Evolutionary conservation across 1,140 invertebrate species (phyloP), one percentile per base, ranked within the genome.

Genomic region (Onthophagus taurus): DNA sequence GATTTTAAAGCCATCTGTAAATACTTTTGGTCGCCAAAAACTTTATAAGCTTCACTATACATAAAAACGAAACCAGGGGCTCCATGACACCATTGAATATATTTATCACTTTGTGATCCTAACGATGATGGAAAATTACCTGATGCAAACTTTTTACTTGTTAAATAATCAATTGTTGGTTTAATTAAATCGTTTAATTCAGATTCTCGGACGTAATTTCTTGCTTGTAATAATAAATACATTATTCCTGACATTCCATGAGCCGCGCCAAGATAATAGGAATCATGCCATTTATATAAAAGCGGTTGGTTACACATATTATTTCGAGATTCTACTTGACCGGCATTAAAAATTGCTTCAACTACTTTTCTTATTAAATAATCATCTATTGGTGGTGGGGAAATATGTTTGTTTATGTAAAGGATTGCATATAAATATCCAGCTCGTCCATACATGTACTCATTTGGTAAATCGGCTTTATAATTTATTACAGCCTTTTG

Each of bases 21-120:
- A 67, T 93, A 96, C 52, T 77, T 72, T 12, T 75, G 59, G 38
- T 90, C 78, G 24, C 71, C 59, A 67, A 82, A 91, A 33, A 84
- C 88, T 71, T 88, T 68, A 60, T 83, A 78, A 26, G 90, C 89
- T 54, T 77, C 62, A 43, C 74, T 63, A 53, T 87, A 83, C 42
- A 91, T 68, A 56, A 83, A 76, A 11, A 89, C 71, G 67, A 88
- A 83, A 12, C 90, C 91, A 31, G 92, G 86, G 14, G 90, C 87
- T 11, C 93, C 93, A 64, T 96, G 91, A 72, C 92, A 96, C 92
- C 92, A 97, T 52, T 96, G 92, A 2, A 96, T 79, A 30, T 95
- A 72, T 64, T 76, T 78, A 60, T 95, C 89, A 21, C 65, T 66
- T 21, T 67, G 68, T 51, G 76, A 83, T 11, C 75, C 77, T 1